These are phyloP conservation scores for Papilio machaon DNA, from an alignment of 1,140 invertebrate species.

Conservation along the genomic window DNA sequence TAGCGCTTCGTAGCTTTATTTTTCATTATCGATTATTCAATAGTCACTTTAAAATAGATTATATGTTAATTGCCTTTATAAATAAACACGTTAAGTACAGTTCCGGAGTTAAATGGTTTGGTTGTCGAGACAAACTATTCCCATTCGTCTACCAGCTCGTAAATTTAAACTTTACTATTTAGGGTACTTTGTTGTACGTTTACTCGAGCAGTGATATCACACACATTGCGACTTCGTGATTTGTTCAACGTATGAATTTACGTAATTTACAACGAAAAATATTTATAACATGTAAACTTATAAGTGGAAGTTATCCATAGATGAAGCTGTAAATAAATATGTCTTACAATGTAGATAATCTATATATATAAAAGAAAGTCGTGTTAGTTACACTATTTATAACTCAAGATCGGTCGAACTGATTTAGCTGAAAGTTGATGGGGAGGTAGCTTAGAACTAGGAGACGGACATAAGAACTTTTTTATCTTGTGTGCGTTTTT, in stretches of 20 bases:
- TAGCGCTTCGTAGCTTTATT: not conserved
- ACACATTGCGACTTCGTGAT: not conserved
- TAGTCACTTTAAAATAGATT: not conserved
- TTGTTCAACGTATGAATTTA: not conserved
- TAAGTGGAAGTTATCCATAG: no score
- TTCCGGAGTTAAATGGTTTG: conserved; percentile 29
- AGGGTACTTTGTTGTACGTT: conserved; percentile 17
- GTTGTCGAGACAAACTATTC: conserved; percentile 36
- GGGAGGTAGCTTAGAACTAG: no score
- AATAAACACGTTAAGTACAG: conserved; percentile 38
- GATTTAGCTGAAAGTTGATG: no score
- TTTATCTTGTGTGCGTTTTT: no score
- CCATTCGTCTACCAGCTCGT: conserved; percentile 35
- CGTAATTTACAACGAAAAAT: no score
- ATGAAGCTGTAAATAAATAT: no score
- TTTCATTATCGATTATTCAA: not conserved
- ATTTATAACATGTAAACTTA: no score
- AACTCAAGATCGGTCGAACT: no score
- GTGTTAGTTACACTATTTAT: no score
- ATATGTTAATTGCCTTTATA: conserved; percentile 31
- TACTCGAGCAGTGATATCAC: not conserved
- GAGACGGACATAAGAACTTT: no score
- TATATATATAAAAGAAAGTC: no score
- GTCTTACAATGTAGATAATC: no score
- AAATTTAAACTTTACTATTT: conserved; percentile 31